These are phyloP conservation scores for Gymnogyps californianus DNA, from an alignment of 2,113 vertebrate genomes.

Conservation along the genomic window DNA sequence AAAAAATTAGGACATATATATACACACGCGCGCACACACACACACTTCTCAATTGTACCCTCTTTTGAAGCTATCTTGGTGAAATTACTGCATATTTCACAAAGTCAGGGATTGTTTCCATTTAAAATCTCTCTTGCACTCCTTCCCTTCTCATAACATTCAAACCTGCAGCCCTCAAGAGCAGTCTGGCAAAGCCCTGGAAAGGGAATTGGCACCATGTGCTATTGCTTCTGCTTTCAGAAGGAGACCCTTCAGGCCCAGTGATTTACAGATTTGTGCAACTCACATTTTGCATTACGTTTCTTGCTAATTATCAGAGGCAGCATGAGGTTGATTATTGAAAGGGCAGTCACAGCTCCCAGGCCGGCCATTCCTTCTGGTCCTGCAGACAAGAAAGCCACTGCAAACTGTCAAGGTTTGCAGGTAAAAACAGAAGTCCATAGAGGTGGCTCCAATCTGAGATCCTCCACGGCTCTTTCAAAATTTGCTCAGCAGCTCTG, in stretches of 20 bases:
- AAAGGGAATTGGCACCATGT: neutral
- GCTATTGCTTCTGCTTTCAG: neutral
- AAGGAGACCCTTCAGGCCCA: neutral
- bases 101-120: neutral
- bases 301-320: neutral
- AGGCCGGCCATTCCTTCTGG: neutral
- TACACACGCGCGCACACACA: accelerated
- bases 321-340: neutral
- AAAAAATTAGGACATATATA: neutral
- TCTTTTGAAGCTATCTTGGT: neutral
- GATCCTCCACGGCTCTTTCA: neutral
- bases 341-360: neutral
- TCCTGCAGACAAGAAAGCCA: neutral
- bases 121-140: neutral
- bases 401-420: neutral
- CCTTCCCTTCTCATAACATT: neutral
- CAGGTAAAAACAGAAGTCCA: neutral
- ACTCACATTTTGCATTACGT: neutral
- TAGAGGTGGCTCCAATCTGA: neutral
- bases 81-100: neutral
- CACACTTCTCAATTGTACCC: neutral
- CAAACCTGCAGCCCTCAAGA: neutral
- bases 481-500: neutral
- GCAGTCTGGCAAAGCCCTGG: neutral
- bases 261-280: neutral